Conservation (phyloP, 2,113 vertebrate genomes). For the Fulmarus glacialis region DNA sequence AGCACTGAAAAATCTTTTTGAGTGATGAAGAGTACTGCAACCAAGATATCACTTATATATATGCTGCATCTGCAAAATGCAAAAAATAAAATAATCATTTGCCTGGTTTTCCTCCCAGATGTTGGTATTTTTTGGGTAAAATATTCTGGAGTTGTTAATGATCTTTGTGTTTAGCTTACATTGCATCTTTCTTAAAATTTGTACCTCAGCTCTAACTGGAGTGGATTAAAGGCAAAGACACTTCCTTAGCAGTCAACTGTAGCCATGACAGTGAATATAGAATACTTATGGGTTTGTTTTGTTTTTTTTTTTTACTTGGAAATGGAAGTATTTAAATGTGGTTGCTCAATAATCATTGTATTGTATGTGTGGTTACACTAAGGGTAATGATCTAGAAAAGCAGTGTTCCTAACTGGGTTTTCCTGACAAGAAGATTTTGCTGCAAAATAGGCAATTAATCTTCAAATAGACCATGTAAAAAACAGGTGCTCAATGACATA, state of each 20-base stretch:
- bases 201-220: background rate
- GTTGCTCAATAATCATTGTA: background rate
- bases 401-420: background rate
- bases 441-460: slow-evolving; percentile 42
- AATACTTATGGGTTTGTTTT: background rate
- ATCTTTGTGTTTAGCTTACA: background rate
- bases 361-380: background rate
- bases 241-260: background rate
- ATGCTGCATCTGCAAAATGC: background rate
- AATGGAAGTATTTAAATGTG: background rate
- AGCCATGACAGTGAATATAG: background rate
- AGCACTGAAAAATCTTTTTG: background rate
- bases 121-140: background rate
- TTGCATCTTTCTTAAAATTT: background rate
- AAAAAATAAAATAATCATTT: background rate
- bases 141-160: background rate
- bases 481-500: background rate
- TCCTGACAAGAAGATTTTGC: background rate
- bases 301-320: background rate
- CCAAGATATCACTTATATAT: background rate
- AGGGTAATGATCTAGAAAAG: slow-evolving; percentile 15
- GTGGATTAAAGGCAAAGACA: background rate
- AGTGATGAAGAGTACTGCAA: background rate
- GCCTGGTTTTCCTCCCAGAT: background rate
- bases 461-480: slow-evolving; percentile 31